These are phyloP conservation scores for Osmerus eperlanus DNA, from an alignment of 2,113 vertebrate species.

Conservation along the genomic window DNA sequence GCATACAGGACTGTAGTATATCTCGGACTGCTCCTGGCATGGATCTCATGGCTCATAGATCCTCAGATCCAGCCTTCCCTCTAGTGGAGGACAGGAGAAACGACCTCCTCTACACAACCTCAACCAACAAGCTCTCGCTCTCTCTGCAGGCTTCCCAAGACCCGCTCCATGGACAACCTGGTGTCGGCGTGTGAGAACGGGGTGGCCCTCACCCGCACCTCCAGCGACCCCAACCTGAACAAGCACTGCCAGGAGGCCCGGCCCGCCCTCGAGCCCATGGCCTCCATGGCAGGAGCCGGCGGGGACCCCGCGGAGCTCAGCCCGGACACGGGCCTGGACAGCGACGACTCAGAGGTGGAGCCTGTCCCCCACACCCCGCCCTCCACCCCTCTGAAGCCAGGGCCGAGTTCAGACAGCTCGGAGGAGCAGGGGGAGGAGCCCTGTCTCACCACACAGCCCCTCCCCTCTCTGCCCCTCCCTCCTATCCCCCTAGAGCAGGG, in stretches of 20 bases:
- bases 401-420: conserved; percentile 18
- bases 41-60: not conserved
- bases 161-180: conserved; percentile 94
- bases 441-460: conserved; percentile 70
- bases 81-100: conserved; percentile 36
- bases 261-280: conserved; percentile 71
- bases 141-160: conserved; percentile 88
- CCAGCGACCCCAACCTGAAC: conserved; percentile 97
- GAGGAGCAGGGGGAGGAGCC: conserved; percentile 54
- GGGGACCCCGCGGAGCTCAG: conserved; percentile 47
- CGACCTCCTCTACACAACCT: not conserved
- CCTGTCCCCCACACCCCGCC: conserved; percentile 30
- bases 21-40: too few species aligned
- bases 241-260: conserved; percentile 91
- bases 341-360: conserved; percentile 27
- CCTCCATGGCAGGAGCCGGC: conserved; percentile 47
- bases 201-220: conserved; percentile 86
- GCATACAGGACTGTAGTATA: not conserved
- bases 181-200: conserved; percentile 88
- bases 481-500: conserved; percentile 35
- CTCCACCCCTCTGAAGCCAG: conserved; percentile 35
- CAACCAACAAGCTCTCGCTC: conserved; percentile 4
- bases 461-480: conserved; percentile 64
- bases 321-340: conserved; percentile 21
- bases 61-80: conserved; percentile 37